A percentile compares a stretch with the other conserved stretches of the same genome.
Evolutionary conservation across 2,797 vertebrate genomes (phyloP).

Genomic region (Brotula barbata): DNA sequence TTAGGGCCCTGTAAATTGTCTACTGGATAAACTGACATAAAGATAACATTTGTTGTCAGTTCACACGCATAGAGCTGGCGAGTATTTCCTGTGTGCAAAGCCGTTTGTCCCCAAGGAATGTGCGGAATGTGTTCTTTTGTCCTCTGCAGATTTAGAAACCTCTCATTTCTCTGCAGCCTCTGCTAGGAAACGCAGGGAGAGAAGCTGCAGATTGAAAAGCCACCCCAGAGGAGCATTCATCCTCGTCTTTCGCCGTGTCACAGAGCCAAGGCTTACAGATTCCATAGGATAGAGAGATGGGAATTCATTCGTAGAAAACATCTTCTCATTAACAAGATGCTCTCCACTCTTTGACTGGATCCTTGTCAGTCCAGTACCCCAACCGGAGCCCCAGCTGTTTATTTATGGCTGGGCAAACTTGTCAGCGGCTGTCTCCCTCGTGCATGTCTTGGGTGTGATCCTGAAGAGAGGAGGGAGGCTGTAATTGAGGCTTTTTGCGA

Average conservation of each 20-base stretch:
- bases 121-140: conserved; percentile 76
- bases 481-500: conserved; percentile 65
- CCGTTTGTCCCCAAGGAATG: conserved; percentile 76
- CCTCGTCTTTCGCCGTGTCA: conserved; percentile 15
- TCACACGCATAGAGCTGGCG: conserved; percentile 49
- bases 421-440: conserved; percentile 50
- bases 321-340: conserved; percentile 60
- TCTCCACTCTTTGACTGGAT: conserved; percentile 53
- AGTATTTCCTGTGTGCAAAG: conserved; percentile 78
- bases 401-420: conserved; percentile 63
- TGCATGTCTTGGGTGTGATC: conserved; percentile 55
- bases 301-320: conserved; percentile 23
- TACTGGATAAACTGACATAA: conserved; percentile 33
- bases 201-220: conserved; percentile 44
- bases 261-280: conserved; percentile 37
- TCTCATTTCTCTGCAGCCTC: conserved; percentile 56
- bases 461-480: conserved; percentile 48
- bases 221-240: conserved; percentile 36
- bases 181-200: conserved; percentile 45
- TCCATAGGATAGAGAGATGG: conserved; percentile 28
- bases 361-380: conserved; percentile 45
- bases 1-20: neutral
- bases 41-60: conserved; percentile 63
- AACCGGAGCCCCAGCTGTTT: conserved; percentile 47
- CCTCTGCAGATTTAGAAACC: conserved; percentile 65